A percentile compares a stretch with the other conserved stretches of the same genome.
Evolutionary conservation across 2,797 vertebrate species (phyloP).

Genomic region (Alfaro cultratus): DNA sequence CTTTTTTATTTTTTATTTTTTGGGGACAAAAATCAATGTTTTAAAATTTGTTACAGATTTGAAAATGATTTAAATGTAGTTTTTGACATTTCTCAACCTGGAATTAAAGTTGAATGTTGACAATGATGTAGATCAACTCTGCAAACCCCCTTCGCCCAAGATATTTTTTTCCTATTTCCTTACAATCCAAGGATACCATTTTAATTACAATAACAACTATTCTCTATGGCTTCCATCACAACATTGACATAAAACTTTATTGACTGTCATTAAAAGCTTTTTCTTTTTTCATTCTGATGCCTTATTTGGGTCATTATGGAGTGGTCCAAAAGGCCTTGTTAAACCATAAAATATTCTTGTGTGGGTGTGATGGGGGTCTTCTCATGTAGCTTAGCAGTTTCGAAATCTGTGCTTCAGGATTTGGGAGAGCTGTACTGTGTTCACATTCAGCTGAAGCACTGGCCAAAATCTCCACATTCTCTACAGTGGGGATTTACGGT

Average conservation of each 20-base stretch:
- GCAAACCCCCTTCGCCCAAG: neutral
- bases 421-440: slow-evolving; percentile 37
- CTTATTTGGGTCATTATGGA: too few species aligned
- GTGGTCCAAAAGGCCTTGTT: too few species aligned
- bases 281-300: too few species aligned
- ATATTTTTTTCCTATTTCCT: neutral
- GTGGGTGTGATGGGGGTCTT: neutral
- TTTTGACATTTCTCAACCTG: neutral
- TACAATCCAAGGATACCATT: neutral
- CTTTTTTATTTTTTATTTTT: neutral
- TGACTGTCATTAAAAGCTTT: neutral
- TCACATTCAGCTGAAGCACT: slow-evolving; percentile 36
- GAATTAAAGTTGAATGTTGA: neutral
- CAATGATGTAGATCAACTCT: neutral
- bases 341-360: neutral
- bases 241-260: neutral
- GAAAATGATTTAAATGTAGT: neutral
- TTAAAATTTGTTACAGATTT: neutral
- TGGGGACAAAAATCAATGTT: neutral
- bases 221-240: neutral
- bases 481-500: slow-evolving; percentile 33
- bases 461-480: slow-evolving; percentile 30
- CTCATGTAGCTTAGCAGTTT: slow-evolving; percentile 2
- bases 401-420: slow-evolving; percentile 24
- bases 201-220: neutral